Percentiles rank a stretch among this genome's conserved stretches.
phyloP scores from a whole-genome alignment of 1,140 invertebrate genomes.

The Medauroidea extradentata region DNA sequence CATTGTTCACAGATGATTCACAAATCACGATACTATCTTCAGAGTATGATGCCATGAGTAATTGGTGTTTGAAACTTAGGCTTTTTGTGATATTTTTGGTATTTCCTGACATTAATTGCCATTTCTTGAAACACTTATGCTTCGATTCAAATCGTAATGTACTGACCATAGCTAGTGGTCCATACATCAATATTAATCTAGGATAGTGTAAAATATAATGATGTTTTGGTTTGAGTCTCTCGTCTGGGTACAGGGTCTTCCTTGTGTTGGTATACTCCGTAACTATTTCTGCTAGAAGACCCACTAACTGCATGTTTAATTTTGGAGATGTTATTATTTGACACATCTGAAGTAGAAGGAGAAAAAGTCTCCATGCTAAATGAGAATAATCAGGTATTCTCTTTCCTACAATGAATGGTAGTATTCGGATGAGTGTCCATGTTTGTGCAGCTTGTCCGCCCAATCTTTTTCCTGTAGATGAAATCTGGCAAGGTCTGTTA shows the following conservation, averaged over 20 bases:
- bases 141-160: conserved; percentile 21
- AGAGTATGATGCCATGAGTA: not conserved
- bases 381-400: not conserved
- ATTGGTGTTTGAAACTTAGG: conserved; percentile 6
- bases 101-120: conserved; percentile 18
- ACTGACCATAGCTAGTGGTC: conserved; percentile 16
- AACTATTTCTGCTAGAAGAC: not conserved
- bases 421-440: not conserved
- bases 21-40: not conserved
- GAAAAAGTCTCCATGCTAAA: conserved; percentile 7
- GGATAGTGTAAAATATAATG: conserved; percentile 13
- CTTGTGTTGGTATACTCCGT: conserved; percentile 3
- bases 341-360: not conserved
- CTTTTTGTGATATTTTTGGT: conserved; percentile 18
- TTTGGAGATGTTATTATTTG: conserved; percentile 10
- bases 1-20: not conserved
- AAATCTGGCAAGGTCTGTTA: not conserved
- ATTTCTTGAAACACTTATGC: conserved; percentile 22
- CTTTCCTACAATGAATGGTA: not conserved
- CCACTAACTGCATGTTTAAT: not conserved
- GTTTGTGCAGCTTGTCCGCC: conserved; percentile 1
- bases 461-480: not conserved
- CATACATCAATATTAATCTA: conserved; percentile 16
- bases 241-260: not conserved
- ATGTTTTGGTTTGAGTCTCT: conserved; percentile 9